Base-by-base conservation (phyloP, 1,140 invertebrate species). In the Panagrolaimus sp. region DNA sequence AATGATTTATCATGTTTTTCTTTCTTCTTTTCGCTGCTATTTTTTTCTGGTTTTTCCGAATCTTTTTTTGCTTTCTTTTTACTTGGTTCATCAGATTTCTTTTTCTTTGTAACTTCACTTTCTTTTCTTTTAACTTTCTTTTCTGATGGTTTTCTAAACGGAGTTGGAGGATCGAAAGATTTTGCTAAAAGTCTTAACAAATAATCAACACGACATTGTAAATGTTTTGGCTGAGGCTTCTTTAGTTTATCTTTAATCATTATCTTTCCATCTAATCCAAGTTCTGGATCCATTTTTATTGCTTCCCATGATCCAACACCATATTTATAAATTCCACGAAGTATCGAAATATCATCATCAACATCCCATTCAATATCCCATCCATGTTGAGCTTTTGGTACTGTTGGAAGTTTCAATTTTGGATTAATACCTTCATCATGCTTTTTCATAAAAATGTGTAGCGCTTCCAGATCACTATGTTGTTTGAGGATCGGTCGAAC, bases 281-380 rank as follows among this genome's bases (percentile, higher is more conserved):
- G 51, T 9, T 87, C 88, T 20, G 90, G 89, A 85, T 97, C 94
- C 88, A 94, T 90, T 87, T 96, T 96, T 70, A 98, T 96, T 63
- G 92, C 90, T 85, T 98, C 94, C 95, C 95, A 98, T 9, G 91
- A 94, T 20, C 95, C 93, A 87, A 95, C 90, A 8, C 95, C 95
- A 84, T 97, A 93, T 77, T 93, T 90, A 86, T 95, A 95, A 80
- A 98, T 91, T 45, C 95, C 95, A 81, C 88, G 88, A 23, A 98
- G 85, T 46, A 98, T 83, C 81, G 89, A 89, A 0, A 90, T 90
- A 84, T 98, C 94, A 83, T 98, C 93, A 73, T 89, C 89, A 5
- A 87, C 85, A 27, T 87, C 88, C 94, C 94, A 97, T 23, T 90
- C 89, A 67, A 92, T 89, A 84, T 96, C 92, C 84, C 93, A 97